phyloP scores from a whole-genome alignment of 2,888 invertebrate genomes.

The Eumacrocentrus americanus region DNA sequence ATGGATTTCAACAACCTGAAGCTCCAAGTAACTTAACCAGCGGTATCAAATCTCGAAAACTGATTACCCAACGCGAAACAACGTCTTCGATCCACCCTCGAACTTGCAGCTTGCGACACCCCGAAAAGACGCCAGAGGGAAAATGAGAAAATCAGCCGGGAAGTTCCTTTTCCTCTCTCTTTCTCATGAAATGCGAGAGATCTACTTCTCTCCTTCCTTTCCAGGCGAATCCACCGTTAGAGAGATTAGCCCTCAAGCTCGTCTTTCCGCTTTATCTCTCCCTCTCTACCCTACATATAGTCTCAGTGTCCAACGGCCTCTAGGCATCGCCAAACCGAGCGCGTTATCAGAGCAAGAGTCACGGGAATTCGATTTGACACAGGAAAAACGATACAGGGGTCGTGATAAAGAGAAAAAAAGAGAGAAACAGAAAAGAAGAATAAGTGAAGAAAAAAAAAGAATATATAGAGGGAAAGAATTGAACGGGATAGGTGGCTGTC shows the following conservation, averaged over 20 bases:
- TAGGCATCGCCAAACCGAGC: slow-evolving; percentile 38
- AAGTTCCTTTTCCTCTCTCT: no score
- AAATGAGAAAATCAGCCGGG: no score
- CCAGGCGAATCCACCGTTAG: slow-evolving; percentile 34
- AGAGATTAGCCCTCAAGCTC: slow-evolving; percentile 43
- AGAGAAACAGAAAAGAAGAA: slow-evolving; percentile 32
- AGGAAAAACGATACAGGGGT: slow-evolving; percentile 24
- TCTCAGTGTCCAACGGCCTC: slow-evolving; percentile 13
- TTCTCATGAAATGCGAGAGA: slow-evolving; percentile 8
- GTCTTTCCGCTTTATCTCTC: slow-evolving; percentile 41
- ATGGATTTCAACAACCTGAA: slow-evolving; percentile 16
- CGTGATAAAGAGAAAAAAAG: slow-evolving; percentile 34
- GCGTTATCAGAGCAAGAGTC: slow-evolving; percentile 47
- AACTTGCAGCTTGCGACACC: slow-evolving; percentile 17
- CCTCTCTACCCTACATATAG: slow-evolving; percentile 22
- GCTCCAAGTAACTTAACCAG: slow-evolving; percentile 19
- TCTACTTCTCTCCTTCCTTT: slow-evolving; percentile 22
- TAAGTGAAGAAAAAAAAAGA: slow-evolving; percentile 34
- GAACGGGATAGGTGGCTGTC: slow-evolving; percentile 46
- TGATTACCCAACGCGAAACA: slow-evolving; percentile 24
- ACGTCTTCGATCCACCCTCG: slow-evolving; percentile 16
- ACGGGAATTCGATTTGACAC: slow-evolving; percentile 48
- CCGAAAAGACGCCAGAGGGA: no score
- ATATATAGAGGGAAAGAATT: no score
- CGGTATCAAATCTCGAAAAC: slow-evolving; percentile 27